A percentile compares a stretch with the other conserved stretches of the same genome.
These are phyloP conservation scores for Drosophila kanekoi DNA, from an alignment of 2,888 invertebrate genomes.

Conservation along the genomic window DNA sequence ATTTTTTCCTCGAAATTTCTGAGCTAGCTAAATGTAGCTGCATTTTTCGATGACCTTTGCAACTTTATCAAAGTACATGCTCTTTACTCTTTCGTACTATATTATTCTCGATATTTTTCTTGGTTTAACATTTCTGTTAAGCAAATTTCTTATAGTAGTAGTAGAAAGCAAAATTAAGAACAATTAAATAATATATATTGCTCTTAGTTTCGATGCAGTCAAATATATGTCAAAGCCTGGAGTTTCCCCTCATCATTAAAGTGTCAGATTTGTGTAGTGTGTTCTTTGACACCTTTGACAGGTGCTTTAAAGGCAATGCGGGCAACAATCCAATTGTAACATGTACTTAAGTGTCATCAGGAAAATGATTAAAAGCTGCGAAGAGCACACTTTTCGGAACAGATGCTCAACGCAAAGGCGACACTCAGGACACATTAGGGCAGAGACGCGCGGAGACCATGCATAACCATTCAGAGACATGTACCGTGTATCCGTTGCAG, in stretches of 20 bases:
- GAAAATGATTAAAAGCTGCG: constrained; percentile 45
- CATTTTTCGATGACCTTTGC: constrained; percentile 7
- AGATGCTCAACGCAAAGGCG: constrained; percentile 6
- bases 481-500: constrained; percentile 21
- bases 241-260: background rate
- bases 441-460: constrained; percentile 17
- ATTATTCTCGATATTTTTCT: too few species aligned
- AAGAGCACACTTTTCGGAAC: constrained; percentile 47
- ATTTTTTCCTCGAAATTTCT: constrained; percentile 18
- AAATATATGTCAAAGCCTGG: background rate
- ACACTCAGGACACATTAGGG: constrained; percentile 60
- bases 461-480: constrained; percentile 19
- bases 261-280: background rate
- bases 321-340: constrained; percentile 64
- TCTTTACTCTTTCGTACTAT: too few species aligned
- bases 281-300: constrained; percentile 47
- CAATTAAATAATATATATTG: background rate
- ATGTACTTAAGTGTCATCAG: constrained; percentile 41
- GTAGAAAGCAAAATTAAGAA: too few species aligned
- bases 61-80: constrained; percentile 23
- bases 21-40: constrained; percentile 3
- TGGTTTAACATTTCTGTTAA: too few species aligned
- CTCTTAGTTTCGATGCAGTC: background rate
- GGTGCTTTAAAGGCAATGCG: constrained; percentile 38
- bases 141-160: too few species aligned